A percentile compares a stretch with the other conserved stretches of the same genome.
phyloP scores from a whole-genome alignment of 2,888 invertebrate species.

The Steinernema hermaphroditum region DNA sequence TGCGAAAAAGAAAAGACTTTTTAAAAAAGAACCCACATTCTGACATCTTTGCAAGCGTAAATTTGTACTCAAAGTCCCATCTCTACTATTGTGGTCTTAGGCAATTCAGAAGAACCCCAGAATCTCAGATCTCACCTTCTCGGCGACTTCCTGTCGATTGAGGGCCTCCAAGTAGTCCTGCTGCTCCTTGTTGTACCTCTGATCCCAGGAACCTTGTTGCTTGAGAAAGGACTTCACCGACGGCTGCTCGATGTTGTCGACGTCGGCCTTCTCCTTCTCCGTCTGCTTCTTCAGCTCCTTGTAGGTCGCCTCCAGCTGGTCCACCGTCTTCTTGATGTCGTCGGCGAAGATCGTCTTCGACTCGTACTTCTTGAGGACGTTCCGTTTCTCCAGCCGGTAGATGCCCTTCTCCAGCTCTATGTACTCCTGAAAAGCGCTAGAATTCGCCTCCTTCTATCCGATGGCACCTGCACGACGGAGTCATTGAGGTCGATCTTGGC shows the following conservation, averaged over 20 bases:
- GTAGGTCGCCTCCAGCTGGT: conserved; percentile 66
- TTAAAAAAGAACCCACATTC: too few relatives aligned
- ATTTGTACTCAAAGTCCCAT: too few relatives aligned
- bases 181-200: conserved; percentile 67
- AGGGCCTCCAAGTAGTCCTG: conserved; percentile 69
- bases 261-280: conserved; percentile 68
- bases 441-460: conserved; percentile 55
- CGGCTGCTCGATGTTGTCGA: conserved; percentile 67
- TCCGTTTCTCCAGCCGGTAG: conserved; percentile 65
- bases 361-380: conserved; percentile 67
- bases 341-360: conserved; percentile 66
- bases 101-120: too few relatives aligned
- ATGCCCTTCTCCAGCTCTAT: conserved; percentile 68
- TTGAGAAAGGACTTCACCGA: conserved; percentile 67
- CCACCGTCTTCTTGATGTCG: conserved; percentile 60
- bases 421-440: conserved; percentile 54
- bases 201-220: conserved; percentile 66
- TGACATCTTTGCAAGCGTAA: too few relatives aligned
- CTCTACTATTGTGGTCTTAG: too few relatives aligned
- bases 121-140: conserved; percentile 55
- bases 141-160: conserved; percentile 68
- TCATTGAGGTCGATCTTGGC: conserved; percentile 61
- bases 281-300: conserved; percentile 67
- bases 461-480: conserved; percentile 54
- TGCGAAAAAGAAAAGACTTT: too few relatives aligned